Evolutionary conservation across 2,888 invertebrate species (phyloP).

Genomic region (Heliconius erato): DNA sequence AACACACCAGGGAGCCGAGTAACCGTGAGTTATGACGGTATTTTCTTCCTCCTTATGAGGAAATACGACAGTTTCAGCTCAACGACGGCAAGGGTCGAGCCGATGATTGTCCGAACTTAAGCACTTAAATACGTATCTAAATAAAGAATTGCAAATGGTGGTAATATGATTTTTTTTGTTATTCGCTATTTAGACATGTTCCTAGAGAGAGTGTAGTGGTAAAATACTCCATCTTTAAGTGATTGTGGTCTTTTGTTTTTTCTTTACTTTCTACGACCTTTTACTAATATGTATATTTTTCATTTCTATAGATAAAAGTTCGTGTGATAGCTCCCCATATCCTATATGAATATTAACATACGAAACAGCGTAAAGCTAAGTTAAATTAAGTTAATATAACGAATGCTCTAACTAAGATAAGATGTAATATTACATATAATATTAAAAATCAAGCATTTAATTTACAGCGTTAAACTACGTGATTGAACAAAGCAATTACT

Average conservation of each 20-base stretch:
- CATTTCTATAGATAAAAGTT: too few relatives aligned
- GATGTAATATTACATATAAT: too few relatives aligned
- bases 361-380: too few relatives aligned
- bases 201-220: background rate
- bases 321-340: too few relatives aligned
- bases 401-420: too few relatives aligned
- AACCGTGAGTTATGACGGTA: constrained; percentile 83
- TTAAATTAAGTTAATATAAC: too few relatives aligned
- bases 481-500: constrained; percentile 65
- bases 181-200: background rate
- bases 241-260: too few relatives aligned
- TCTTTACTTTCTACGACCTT: too few relatives aligned
- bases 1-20: constrained; percentile 80
- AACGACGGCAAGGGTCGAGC: constrained; percentile 70
- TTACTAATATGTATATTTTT: too few relatives aligned
- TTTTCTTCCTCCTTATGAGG: constrained; percentile 84
- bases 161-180: too few relatives aligned
- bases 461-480: constrained; percentile 47
- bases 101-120: constrained; percentile 78
- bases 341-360: too few relatives aligned
- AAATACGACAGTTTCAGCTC: constrained; percentile 82
- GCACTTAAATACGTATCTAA: constrained; percentile 39
- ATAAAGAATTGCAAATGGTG: background rate
- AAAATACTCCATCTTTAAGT: background rate
- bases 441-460: background rate